Percentiles rank a stretch among this genome's conserved stretches.
These are phyloP conservation scores for Pogonus chalceus DNA, from an alignment of 1,140 invertebrate species.

Conservation along the genomic window DNA sequence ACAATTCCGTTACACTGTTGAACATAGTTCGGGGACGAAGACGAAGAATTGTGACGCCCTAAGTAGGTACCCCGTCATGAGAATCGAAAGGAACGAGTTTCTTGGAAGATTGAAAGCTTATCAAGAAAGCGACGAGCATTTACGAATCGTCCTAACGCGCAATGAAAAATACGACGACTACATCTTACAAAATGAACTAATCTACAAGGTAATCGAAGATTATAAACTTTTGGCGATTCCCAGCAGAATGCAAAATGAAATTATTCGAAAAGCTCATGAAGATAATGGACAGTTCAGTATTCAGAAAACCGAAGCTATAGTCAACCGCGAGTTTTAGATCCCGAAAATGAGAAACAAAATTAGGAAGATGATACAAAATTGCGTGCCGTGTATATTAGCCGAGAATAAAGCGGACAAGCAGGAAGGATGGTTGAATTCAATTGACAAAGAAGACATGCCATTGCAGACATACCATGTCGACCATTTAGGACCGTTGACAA, in stretches of 20 bases:
- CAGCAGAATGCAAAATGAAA: too few species aligned
- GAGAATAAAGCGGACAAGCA: constrained; percentile 33
- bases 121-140: constrained; percentile 19
- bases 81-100: too few species aligned
- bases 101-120: too few species aligned
- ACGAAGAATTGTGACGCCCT: constrained; percentile 38
- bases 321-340: constrained; percentile 33
- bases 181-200: constrained; percentile 17
- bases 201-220: constrained; percentile 18
- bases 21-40: constrained; percentile 26
- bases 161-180: constrained; percentile 19
- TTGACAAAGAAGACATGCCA: too few species aligned
- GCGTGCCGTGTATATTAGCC: constrained; percentile 30
- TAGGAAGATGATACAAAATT: constrained; percentile 26
- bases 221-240: constrained; percentile 16
- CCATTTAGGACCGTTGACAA: constrained; percentile 32
- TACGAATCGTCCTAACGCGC: constrained; percentile 15
- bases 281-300: constrained; percentile 20
- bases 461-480: constrained; percentile 31
- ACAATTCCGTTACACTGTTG: constrained; percentile 23
- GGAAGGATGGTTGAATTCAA: too few species aligned
- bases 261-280: constrained; percentile 20
- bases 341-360: constrained; percentile 28
- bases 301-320: constrained; percentile 30
- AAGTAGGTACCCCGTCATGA: constrained; percentile 28